Evolutionary conservation across 2,888 invertebrate genomes (phyloP).

Genomic region (Netelia inedita): DNA sequence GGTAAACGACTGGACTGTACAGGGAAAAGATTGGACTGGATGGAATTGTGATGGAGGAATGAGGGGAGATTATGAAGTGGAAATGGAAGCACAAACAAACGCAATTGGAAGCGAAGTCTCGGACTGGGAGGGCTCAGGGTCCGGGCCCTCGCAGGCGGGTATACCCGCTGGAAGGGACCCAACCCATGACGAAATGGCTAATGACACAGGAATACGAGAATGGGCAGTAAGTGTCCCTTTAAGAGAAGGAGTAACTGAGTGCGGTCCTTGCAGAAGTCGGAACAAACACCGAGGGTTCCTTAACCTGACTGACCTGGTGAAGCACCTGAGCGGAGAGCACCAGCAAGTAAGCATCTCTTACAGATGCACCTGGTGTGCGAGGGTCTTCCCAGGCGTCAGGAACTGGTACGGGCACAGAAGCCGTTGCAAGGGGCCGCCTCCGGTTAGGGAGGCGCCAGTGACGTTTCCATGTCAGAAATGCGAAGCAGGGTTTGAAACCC

Average conservation of each 20-base stretch:
- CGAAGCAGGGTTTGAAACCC: background rate
- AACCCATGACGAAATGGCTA: conserved; percentile 26
- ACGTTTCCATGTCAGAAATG: background rate
- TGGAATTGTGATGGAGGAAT: no score
- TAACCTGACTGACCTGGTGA: background rate
- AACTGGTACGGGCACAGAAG: conserved; percentile 24
- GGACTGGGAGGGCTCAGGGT: conserved; percentile 37
- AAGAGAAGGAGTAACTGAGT: background rate
- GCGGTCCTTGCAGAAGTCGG: background rate
- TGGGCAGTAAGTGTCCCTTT: background rate
- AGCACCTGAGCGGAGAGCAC: conserved; percentile 10
- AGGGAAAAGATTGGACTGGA: no score
- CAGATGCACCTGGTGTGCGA: conserved; percentile 1
- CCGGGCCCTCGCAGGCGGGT: conserved; percentile 32
- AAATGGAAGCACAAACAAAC: conserved; percentile 4
- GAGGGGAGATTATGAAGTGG: no score
- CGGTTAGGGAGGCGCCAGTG: no score
- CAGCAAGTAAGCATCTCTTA: background rate
- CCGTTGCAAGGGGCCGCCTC: background rate
- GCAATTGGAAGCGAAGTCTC: conserved; percentile 23
- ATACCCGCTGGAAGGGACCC: conserved; percentile 20
- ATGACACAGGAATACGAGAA: background rate
- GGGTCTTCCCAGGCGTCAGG: background rate
- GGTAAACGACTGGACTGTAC: no score
- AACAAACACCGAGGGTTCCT: background rate